These are phyloP conservation scores for Cydia amplana DNA, from an alignment of 1,140 invertebrate genomes.

Conservation along the genomic window DNA sequence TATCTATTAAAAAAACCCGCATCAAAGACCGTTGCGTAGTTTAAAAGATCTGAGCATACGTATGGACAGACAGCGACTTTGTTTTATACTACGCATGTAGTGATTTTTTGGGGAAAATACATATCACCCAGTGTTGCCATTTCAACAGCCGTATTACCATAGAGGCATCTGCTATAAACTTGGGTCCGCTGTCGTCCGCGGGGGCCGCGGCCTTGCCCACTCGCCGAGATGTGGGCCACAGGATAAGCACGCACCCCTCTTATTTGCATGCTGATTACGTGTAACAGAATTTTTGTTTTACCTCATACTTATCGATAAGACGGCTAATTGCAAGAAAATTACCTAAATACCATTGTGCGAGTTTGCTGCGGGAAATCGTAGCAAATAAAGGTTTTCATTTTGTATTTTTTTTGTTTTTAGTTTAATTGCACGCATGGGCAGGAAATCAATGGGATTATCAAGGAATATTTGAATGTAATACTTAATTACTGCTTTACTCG, in stretches of 20 bases:
- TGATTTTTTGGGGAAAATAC: no score
- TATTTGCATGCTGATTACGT: slow-evolving; percentile 75
- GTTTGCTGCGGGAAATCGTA: slow-evolving; percentile 56
- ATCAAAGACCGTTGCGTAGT: no score
- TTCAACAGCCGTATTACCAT: background rate
- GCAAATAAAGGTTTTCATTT: slow-evolving; percentile 24
- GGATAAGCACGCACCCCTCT: slow-evolving; percentile 73
- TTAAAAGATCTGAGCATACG: no score
- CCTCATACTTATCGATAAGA: slow-evolving; percentile 47
- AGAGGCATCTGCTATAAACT: slow-evolving; percentile 11
- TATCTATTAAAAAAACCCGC: no score
- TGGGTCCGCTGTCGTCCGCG: slow-evolving; percentile 32
- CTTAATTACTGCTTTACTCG: no score
- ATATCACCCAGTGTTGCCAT: background rate
- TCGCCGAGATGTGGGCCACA: slow-evolving; percentile 66
- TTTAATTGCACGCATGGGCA: slow-evolving; percentile 9
- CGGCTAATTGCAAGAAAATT: slow-evolving; percentile 64
- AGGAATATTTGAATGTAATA: background rate
- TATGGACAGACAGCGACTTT: no score
- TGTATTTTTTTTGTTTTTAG: background rate
- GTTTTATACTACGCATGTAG: no score
- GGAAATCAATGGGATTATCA: slow-evolving; percentile 4
- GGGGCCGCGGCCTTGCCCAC: slow-evolving; percentile 62
- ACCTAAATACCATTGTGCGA: slow-evolving; percentile 40
- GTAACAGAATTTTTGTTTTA: slow-evolving; percentile 53